phyloP scores from a whole-genome alignment of 2,888 invertebrate species.

The Shargacucullia verbasci region DNA sequence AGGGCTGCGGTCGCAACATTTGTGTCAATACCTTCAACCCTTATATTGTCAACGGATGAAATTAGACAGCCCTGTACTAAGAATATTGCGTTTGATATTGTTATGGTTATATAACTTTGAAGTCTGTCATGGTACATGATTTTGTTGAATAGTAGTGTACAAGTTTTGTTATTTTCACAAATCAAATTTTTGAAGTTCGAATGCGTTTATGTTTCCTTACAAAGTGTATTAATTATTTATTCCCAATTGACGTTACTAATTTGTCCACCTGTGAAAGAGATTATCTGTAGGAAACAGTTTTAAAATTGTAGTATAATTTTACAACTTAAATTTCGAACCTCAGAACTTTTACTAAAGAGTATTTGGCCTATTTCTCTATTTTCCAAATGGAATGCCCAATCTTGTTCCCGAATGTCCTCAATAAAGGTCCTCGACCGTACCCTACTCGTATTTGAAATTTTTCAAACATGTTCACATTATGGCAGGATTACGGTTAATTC shows the following conservation, averaged over 20 bases:
- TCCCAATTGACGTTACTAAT: too few relatives aligned
- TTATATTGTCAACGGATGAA: conserved; percentile 73
- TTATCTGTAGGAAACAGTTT: too few relatives aligned
- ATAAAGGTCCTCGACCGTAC: conserved; percentile 48
- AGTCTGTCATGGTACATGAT: conserved; percentile 14
- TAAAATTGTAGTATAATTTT: too few relatives aligned
- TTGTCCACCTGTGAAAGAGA: too few relatives aligned
- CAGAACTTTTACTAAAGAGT: background rate
- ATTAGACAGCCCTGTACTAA: conserved; percentile 64
- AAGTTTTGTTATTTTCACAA: too few relatives aligned
- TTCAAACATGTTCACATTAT: conserved; percentile 80
- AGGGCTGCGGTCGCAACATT: conserved; percentile 78
- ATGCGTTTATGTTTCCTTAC: too few relatives aligned
- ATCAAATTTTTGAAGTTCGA: too few relatives aligned
- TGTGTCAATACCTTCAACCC: conserved; percentile 82
- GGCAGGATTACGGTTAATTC: conserved; percentile 82
- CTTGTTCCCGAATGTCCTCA: conserved; percentile 27
- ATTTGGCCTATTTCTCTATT: conserved; percentile 1
- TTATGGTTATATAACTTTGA: conserved; percentile 54
- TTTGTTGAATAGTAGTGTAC: background rate
- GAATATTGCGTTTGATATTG: conserved; percentile 62
- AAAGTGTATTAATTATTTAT: too few relatives aligned
- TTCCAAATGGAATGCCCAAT: conserved; percentile 17
- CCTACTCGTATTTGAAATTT: conserved; percentile 63
- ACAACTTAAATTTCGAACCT: too few relatives aligned